Evolutionary conservation across 1,140 invertebrate genomes (phyloP).

Genomic region (Lerema accius): DNA sequence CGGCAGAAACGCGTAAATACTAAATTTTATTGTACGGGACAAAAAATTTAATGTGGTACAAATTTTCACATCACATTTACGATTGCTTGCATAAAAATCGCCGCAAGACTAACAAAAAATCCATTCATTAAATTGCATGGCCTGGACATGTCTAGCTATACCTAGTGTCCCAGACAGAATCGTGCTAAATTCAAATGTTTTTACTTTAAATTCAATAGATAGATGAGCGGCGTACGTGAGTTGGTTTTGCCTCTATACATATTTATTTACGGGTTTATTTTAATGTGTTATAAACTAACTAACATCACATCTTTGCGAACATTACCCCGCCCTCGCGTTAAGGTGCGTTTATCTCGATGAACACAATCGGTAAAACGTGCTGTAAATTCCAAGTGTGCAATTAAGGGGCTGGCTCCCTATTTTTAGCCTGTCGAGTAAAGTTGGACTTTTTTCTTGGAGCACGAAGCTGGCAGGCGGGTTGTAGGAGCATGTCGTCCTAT

Average conservation of each 20-base stretch:
- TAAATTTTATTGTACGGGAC: conserved; percentile 36
- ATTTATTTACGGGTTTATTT: conserved; percentile 42
- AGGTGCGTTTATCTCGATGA: conserved; percentile 56
- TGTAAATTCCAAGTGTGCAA: conserved; percentile 74
- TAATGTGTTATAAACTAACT: conserved; percentile 55
- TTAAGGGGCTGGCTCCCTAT: conserved; percentile 69
- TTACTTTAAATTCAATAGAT: conserved; percentile 49
- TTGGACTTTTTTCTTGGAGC: conserved; percentile 55
- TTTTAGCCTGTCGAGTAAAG: conserved; percentile 62
- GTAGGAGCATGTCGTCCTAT: conserved; percentile 40
- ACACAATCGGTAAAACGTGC: conserved; percentile 68
- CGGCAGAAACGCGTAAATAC: conserved; percentile 36
- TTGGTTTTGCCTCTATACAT: conserved; percentile 37
- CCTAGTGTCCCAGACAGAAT: conserved; percentile 30
- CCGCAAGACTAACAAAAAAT: conserved; percentile 21
- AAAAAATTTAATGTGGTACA: conserved; percentile 35
- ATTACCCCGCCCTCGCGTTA: conserved; percentile 52
- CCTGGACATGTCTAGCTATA: conserved; percentile 2
- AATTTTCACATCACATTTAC: conserved; percentile 36
- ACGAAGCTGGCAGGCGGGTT: conserved; percentile 53
- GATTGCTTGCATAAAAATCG: conserved; percentile 25
- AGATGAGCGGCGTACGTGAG: conserved; percentile 41
- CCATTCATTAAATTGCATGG: conserved; percentile 20
- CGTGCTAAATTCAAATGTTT: conserved; percentile 52
- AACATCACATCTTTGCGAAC: conserved; percentile 50